Base-by-base conservation (phyloP, 2,113 vertebrate genomes). In the Zeus faber region DNA sequence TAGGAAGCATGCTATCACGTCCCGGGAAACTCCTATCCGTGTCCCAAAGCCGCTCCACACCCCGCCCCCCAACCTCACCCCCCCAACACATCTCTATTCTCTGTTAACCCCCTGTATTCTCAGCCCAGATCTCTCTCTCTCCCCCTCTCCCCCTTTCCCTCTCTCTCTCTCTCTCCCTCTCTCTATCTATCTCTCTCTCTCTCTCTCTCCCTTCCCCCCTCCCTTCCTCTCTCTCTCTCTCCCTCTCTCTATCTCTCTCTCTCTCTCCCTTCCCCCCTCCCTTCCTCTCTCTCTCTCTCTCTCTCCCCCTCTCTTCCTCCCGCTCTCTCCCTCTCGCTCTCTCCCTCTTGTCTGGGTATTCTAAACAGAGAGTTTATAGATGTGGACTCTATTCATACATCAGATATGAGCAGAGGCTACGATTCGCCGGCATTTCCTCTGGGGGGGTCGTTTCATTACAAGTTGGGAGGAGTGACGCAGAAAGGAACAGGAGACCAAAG, bases 341-440 rank as follows among this genome's bases (percentile, higher is more conserved):
- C n/a, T n/a, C n/a, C n/a, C n/a, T n/a, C n/a, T n/a, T n/a, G n/a
- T n/a, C n/a, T n/a, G n/a, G n/a, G n/a, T n/a, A n/a, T n/a, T n/a
- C n/a, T n/a, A n/a, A n/a, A n/a, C n/a, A 37, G 35, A 0, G 46
- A 58, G 73, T 79, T 83, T 77, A 82, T 4, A 70, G 77, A 73
- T n/a, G n/a, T n/a, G n/a, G n/a, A n/a, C n/a, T n/a, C n/a, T n/a
- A n/a, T n/a, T n/a, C n/a, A n/a, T 50, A 21, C 78, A 79, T 82
- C 75, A 78, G 82, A 87, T 83, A 79, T 81, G 77, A 81, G 83
- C 66, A 61, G 70, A 72, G 23, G 76, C 71, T 76, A 52, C 78
- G 82, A 87, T 87, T 80, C 66, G 62, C 77, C 75, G 82, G 85
- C 74, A 86, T 87, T 87, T 87, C 83, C 82, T 86, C 73, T 65